Evolutionary conservation across 2,888 invertebrate genomes (phyloP).

Genomic region (Nasonovia ribisnigri): DNA sequence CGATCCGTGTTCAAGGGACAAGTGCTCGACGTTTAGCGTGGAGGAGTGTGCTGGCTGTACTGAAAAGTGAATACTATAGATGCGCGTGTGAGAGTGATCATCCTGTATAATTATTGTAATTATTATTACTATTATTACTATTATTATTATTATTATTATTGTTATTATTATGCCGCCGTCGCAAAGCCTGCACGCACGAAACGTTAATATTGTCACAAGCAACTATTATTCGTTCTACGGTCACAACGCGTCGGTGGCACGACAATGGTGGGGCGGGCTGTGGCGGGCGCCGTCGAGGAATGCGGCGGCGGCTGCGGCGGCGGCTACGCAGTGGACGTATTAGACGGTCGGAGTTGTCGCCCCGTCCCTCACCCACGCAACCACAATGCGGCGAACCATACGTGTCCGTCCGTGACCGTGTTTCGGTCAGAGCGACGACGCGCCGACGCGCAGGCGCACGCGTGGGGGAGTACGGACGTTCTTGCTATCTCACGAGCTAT

Average conservation of each 20-base stretch:
- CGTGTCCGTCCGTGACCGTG: not conserved
- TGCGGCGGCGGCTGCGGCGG: conserved; percentile 25
- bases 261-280: not conserved
- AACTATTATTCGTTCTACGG: not conserved
- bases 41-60: not conserved
- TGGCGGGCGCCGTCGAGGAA: not conserved
- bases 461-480: not conserved
- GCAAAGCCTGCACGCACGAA: not conserved
- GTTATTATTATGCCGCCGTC: not conserved
- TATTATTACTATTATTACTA: not conserved
- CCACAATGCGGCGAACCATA: not conserved
- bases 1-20: not conserved
- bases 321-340: not conserved
- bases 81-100: not conserved
- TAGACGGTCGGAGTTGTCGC: not conserved
- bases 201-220: not conserved
- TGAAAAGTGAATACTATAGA: not conserved
- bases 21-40: not conserved
- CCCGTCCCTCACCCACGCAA: not conserved
- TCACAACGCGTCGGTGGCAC: not conserved
- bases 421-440: not conserved
- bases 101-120: not conserved
- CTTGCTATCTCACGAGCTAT: conserved; percentile 7
- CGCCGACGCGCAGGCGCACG: not conserved
- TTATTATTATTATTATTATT: not conserved